phyloP scores from a whole-genome alignment of 2,113 vertebrate genomes.

The Dunckerocampus dactyliophorus region DNA sequence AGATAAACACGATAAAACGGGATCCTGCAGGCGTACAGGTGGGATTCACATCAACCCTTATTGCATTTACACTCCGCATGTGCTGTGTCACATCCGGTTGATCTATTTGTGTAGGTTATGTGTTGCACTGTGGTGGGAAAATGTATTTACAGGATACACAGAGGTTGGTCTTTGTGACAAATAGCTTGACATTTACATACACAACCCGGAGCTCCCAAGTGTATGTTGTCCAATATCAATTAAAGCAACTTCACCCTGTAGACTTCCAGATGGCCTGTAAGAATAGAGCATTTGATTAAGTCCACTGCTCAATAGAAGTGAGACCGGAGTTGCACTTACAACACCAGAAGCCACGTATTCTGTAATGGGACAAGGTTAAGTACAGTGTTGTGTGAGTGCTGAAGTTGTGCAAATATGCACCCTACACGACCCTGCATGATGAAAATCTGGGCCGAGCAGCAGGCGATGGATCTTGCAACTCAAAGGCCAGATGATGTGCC shows the following conservation, averaged over 20 bases:
- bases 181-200: slow-evolving; percentile 24
- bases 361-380: neutral
- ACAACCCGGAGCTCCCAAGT: slow-evolving; percentile 10
- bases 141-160: slow-evolving; percentile 49
- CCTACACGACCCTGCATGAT: slow-evolving; percentile 4
- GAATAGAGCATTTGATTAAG: slow-evolving; percentile 27
- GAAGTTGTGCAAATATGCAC: slow-evolving; percentile 14
- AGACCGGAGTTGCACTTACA: slow-evolving; percentile 8
- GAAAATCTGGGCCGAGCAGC: slow-evolving; percentile 12
- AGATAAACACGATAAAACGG: slow-evolving; percentile 58
- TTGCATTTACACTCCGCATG: neutral
- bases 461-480: slow-evolving; percentile 9
- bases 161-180: neutral
- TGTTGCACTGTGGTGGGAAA: slow-evolving; percentile 28
- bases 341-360: slow-evolving; percentile 1
- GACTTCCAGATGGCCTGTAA: slow-evolving; percentile 2
- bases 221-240: slow-evolving; percentile 12
- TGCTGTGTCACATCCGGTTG: slow-evolving; percentile 17
- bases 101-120: slow-evolving; percentile 13
- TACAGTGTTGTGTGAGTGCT: neutral
- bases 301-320: slow-evolving; percentile 12
- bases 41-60: slow-evolving; percentile 42
- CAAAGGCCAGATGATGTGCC: slow-evolving; percentile 17
- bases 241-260: slow-evolving; percentile 11
- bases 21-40: slow-evolving; percentile 41